Evolutionary conservation across 2,113 vertebrate species (phyloP).

Genomic region (Centropristis striata): DNA sequence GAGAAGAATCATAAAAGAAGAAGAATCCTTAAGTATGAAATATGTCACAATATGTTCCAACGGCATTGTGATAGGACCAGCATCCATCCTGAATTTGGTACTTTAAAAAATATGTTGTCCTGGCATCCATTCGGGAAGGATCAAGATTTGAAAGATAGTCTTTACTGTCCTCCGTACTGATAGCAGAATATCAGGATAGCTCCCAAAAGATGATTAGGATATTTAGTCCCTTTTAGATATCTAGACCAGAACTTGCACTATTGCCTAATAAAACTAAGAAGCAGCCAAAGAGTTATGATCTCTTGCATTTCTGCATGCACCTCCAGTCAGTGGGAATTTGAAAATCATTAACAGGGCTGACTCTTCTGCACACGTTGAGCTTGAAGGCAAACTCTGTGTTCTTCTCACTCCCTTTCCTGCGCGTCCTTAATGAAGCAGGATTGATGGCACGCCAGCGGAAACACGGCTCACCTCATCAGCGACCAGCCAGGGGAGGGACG

Average conservation of each 20-base stretch:
- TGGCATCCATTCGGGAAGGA: not conserved
- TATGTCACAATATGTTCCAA: too few species aligned
- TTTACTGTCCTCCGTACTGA: not conserved
- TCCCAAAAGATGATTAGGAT: not conserved
- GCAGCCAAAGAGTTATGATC: slow-evolving; percentile 38
- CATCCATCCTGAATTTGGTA: not conserved
- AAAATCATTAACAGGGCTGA: slow-evolving; percentile 67
- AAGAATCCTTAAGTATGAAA: too few species aligned
- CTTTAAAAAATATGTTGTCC: not conserved
- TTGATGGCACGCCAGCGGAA: slow-evolving; percentile 73
- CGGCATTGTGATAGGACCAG: too few species aligned
- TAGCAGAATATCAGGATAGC: not conserved
- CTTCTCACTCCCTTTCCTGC: slow-evolving; percentile 53
- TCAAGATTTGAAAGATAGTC: not conserved
- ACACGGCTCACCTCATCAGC: slow-evolving; percentile 78
- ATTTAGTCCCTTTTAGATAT: not conserved
- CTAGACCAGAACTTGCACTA: not conserved
- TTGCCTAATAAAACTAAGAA: slow-evolving; percentile 11
- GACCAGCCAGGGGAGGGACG: slow-evolving; percentile 65
- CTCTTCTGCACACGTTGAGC: slow-evolving; percentile 59
- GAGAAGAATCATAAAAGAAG: too few species aligned
- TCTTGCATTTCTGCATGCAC: slow-evolving; percentile 33
- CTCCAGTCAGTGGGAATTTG: slow-evolving; percentile 55
- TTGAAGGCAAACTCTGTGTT: slow-evolving; percentile 61
- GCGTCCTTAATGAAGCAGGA: slow-evolving; percentile 79